A percentile compares a stretch with the other conserved stretches of the same genome.
These are phyloP conservation scores for Ptychoptera contaminata DNA, from an alignment of 2,888 invertebrate genomes.

Conservation along the genomic window DNA sequence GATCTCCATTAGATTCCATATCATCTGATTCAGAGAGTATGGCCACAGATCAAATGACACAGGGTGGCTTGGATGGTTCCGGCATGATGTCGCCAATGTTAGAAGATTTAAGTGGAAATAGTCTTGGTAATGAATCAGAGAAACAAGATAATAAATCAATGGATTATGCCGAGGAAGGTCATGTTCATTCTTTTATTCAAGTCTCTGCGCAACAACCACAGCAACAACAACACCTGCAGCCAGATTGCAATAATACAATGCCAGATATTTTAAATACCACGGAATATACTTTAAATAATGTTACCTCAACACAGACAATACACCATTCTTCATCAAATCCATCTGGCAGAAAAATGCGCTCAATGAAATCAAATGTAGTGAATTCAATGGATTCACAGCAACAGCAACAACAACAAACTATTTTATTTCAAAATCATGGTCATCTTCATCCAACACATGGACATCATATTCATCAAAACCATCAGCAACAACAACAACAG, in stretches of 20 bases:
- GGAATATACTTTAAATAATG: conserved; percentile 6
- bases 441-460: neutral
- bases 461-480: neutral
- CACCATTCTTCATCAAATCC: too few relatives aligned
- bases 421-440: conserved; percentile 6
- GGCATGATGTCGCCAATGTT: too few relatives aligned
- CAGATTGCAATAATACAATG: conserved; percentile 24
- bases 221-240: conserved; percentile 8
- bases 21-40: conserved; percentile 11
- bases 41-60: neutral
- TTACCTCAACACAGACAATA: too few relatives aligned
- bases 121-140: conserved; percentile 10
- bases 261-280: conserved; percentile 18
- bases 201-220: conserved; percentile 6
- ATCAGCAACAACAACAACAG: neutral
- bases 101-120: conserved; percentile 10
- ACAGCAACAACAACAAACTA: conserved; percentile 12
- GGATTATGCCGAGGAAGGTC: conserved; percentile 12
- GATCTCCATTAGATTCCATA: conserved; percentile 20
- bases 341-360: conserved; percentile 10
- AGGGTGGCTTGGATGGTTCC: too few relatives aligned
- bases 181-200: neutral
- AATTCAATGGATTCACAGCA: conserved; percentile 18
- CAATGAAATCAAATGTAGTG: conserved; percentile 22
- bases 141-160: too few relatives aligned